phyloP scores from a whole-genome alignment of 2,797 vertebrate species.

The Lycodopsis pacificus region DNA sequence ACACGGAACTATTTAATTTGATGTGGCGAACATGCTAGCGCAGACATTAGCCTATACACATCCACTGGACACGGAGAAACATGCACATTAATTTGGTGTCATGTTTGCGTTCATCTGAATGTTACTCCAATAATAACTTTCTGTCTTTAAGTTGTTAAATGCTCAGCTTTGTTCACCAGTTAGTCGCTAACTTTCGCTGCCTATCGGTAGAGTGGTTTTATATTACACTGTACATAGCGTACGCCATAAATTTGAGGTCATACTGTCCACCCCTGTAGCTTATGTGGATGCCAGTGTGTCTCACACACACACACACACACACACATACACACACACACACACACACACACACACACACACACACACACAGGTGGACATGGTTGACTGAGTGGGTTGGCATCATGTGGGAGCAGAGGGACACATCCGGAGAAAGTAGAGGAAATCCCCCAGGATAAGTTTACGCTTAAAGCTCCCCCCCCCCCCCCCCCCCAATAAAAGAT shows the following conservation, averaged over 20 bases:
- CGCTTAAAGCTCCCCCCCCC: conserved; percentile 23
- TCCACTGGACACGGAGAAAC: neutral
- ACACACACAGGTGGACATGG: conserved; percentile 2
- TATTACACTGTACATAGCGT: neutral
- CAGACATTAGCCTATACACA: too few species aligned
- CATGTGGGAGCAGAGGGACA: conserved; percentile 10
- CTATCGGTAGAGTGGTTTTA: neutral
- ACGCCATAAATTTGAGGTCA: neutral
- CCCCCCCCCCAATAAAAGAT: neutral
- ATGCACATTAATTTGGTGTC: neutral
- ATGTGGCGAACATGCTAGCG: neutral
- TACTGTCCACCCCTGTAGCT: neutral
- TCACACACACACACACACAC: neutral
- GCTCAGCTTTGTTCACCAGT: neutral
- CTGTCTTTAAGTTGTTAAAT: neutral
- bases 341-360: neutral
- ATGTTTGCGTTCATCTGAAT: neutral
- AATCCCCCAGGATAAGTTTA: conserved; percentile 30
- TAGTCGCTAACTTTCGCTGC: neutral
- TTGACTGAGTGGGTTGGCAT: conserved; percentile 20
- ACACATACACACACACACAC: too few species aligned
- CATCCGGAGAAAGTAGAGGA: conserved; percentile 29
- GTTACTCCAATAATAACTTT: neutral
- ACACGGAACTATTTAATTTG: neutral
- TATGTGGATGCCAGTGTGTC: neutral